Evolutionary conservation across 2,113 vertebrate species (phyloP).

Genomic region (Silurus glanis): DNA sequence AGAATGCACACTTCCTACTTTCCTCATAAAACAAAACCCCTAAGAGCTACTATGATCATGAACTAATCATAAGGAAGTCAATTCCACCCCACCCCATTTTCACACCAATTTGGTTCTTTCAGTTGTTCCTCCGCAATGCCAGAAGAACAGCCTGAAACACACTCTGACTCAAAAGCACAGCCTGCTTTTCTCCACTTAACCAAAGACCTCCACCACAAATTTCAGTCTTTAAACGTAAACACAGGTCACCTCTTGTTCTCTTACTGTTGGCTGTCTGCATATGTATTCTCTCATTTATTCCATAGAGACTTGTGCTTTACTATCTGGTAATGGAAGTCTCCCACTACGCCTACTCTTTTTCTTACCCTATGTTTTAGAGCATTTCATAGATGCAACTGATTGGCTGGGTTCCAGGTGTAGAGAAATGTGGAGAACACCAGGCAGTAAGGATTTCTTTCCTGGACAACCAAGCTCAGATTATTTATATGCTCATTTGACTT

Average conservation of each 20-base stretch:
- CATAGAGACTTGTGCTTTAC: not conserved
- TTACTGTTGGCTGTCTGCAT: not conserved
- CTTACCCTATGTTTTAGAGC: not conserved
- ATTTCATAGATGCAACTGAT: not conserved
- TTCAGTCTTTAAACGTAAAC: not conserved
- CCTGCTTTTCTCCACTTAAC: not conserved
- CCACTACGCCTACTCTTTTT: not conserved
- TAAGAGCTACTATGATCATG: not conserved
- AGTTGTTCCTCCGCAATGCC: too few relatives aligned
- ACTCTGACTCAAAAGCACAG: not conserved
- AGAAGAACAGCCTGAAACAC: not conserved
- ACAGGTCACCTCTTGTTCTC: not conserved
- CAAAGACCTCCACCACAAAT: not conserved
- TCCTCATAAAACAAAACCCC: not conserved
- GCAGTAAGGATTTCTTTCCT: not conserved
- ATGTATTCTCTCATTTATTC: not conserved
- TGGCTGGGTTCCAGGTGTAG: constrained; percentile 1
- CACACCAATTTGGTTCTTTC: not conserved
- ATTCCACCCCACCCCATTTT: not conserved
- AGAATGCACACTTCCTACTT: not conserved
- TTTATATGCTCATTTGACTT: not conserved
- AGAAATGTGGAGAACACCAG: not conserved
- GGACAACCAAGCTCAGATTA: not conserved
- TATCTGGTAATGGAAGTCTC: not conserved
- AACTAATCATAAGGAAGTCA: not conserved